Base-by-base conservation (phyloP, 2,888 invertebrate genomes). In the Dichetophora obliterata region DNA sequence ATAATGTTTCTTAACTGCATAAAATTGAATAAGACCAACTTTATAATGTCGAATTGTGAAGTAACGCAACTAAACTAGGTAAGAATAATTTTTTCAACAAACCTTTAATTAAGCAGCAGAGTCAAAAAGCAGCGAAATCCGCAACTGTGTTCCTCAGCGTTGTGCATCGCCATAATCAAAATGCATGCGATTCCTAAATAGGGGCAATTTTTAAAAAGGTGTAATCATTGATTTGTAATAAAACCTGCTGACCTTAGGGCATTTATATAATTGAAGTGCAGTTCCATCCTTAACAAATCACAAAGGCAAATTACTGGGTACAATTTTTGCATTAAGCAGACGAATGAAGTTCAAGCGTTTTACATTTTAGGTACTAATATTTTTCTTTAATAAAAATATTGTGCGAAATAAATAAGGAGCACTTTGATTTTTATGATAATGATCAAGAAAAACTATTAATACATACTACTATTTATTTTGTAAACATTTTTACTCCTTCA, bases 181-280 rank as follows among this genome's bases (percentile, higher is more conserved):
- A 65, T 65, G 5, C 16, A 48, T 48, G 48, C 68, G 9, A 68
- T 9, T 22, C 48, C 68, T 68, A 68, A 68, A 50, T 68, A 50
- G 68, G 50, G 48, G 71, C 50, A 65, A 50, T 65, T 34, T 24
- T 65, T 73, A 73, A 59, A 75, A 78, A 75, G 65, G 70, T 74
- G 71, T 76, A 78, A 73, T 71, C 78, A 78, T 70, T 78, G 76
- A 78, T 78, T 78, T 78, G 78, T 76, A 76, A 76, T 76, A 76
- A 77, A 79, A 79, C 68, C 75, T 75, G 75, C 75, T 75, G 75
- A 79, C 75, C 79, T 77, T 77, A 37, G 79, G 78, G 79, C 77
- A 69, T 16, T 63, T 71, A 57, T 75, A 77, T 77, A 75, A 79
- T 77, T 75, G 73, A 75, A 65, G 72, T 69, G 77, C 72, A 63